Evolutionary conservation across 2,888 invertebrate species (phyloP), one percentile per base, ranked within the genome.

Genomic region (Dynastes grantii): DNA sequence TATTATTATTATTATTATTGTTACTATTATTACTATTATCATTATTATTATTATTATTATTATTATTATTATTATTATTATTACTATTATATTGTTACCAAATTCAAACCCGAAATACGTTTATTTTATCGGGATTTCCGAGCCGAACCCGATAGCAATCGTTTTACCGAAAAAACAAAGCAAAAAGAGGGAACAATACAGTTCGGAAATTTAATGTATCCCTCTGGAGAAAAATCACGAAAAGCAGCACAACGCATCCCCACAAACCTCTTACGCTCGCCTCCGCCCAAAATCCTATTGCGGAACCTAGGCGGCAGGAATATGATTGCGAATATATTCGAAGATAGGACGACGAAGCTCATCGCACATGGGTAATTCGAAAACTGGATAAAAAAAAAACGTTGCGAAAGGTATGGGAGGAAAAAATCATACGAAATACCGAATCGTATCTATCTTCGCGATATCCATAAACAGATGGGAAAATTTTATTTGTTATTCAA

Each of bases 401-500:
- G 67, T 16, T 6, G 45, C 27, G 67, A n/a, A 27, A 67, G 45
- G 49, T 22, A 2, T 0, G 5, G 27, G 13, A 29, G 63, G 40
- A 37, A 37, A 37, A 45, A 22, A 58, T 9, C 13, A 45, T 2
- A 70, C 53, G 70, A 70, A 70, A 70, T 70, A 53, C 70, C 53
- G 29, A 70, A 70, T 70, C 70, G 53, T 32, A 70, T 70, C 53
- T 53, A 70, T 70, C 53, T 55, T 32, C 70, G 55, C 70, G 37
- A 70, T 70, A 70, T 70, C 70, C 70, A 70, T 32, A 70, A 70
- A 70, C 70, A 70, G 70, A 70, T 53, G 70, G 70, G 16, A 53
- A 58, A 70, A 70, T 70, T 70, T 70, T 70, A 70, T 70, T 70
- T 70, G 70, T 70, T 70, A 70, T 70, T 70, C 70, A 70, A 70